Base-by-base conservation (phyloP, 2,113 vertebrate genomes). In the Oryzias woworae region DNA sequence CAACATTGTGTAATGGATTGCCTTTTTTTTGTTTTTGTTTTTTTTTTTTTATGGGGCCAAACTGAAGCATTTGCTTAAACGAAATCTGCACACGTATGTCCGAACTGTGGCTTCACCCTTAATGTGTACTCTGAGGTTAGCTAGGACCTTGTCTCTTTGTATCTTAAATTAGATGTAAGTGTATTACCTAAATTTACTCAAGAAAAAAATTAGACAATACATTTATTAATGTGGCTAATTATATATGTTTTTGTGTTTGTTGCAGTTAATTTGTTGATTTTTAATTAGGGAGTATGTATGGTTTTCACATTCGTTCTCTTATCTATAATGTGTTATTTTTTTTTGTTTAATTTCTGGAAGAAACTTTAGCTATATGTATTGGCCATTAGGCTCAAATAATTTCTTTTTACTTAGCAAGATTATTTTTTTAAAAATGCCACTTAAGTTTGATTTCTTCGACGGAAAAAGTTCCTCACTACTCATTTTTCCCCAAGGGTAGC, bases 171-270 rank as follows among this genome's bases (percentile, higher is more conserved):
- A 81, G 70, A 83, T 61, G 36, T 68, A 42, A 61, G 69, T 78
- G 22, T 65, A 53, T 43, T 69, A 12, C 14, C 8, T 63, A 48
- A 62, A 68, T 58, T 63, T 66, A 75, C 48, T 67, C 63, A 7
- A 56, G 47, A 24, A 62, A 69, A 58, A 45, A 49, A 13, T 8
- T n/a, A 59, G 77, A 81, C 73, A 78, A 78, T 62, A 85, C 71
- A 80, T 82, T 68, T 73, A 72, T 57, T 55, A 75, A 81, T 83
- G 77, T 87, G 83, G 79, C 77, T 78, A 31, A 52, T 28, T 56
- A 53, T 71, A 14, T 10, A 18, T 53, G 20, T 43, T 69, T 57
- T 45, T 58, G 18, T 6, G 24, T 4, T 50, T 47, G 58, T 58
- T 51, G 13, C 42, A 36, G 36, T 36, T 36, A 36, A 36, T 36